These are phyloP conservation scores for Thunnus maccoyii DNA, from an alignment of 2,113 vertebrate genomes.

Conservation along the genomic window DNA sequence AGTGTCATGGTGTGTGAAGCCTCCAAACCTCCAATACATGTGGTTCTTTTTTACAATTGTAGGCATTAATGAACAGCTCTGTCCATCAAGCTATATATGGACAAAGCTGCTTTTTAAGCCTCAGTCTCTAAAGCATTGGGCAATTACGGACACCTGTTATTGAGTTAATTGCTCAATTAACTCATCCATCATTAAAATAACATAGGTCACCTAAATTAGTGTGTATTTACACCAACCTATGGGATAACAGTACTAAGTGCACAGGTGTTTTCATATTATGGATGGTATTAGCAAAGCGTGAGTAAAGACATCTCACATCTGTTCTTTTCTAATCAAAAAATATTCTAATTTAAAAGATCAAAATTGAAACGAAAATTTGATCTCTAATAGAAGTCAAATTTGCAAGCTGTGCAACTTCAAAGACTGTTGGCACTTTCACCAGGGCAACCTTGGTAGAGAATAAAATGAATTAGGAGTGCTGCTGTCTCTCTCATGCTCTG, in stretches of 20 bases:
- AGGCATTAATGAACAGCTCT: conserved; percentile 44
- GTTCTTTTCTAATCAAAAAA: conserved; percentile 1
- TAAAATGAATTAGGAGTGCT: conserved; percentile 38
- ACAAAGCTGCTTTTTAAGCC: conserved; percentile 67
- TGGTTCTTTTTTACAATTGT: not conserved
- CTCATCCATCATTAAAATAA: conserved; percentile 83
- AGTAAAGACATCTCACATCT: conserved; percentile 48
- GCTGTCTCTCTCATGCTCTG: conserved; percentile 43
- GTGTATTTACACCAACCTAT: conserved; percentile 66
- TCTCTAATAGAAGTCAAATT: conserved; percentile 4
- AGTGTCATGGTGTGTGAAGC: conserved; percentile 7
- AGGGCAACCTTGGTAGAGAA: conserved; percentile 50
- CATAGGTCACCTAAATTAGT: conserved; percentile 80
- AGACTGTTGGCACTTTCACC: conserved; percentile 29
- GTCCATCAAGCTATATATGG: conserved; percentile 61
- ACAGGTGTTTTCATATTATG: conserved; percentile 68
- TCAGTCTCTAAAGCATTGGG: conserved; percentile 77
- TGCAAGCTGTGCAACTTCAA: not conserved
- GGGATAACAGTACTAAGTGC: conserved; percentile 45
- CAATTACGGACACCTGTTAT: conserved; percentile 86
- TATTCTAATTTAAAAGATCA: conserved; percentile 16
- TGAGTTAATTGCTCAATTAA: conserved; percentile 86
- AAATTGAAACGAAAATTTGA: conserved; percentile 21
- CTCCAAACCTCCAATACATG: not conserved
- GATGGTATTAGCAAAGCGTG: conserved; percentile 20